phyloP scores from a whole-genome alignment of 1,140 invertebrate genomes.

The Cherax destructor region DNA sequence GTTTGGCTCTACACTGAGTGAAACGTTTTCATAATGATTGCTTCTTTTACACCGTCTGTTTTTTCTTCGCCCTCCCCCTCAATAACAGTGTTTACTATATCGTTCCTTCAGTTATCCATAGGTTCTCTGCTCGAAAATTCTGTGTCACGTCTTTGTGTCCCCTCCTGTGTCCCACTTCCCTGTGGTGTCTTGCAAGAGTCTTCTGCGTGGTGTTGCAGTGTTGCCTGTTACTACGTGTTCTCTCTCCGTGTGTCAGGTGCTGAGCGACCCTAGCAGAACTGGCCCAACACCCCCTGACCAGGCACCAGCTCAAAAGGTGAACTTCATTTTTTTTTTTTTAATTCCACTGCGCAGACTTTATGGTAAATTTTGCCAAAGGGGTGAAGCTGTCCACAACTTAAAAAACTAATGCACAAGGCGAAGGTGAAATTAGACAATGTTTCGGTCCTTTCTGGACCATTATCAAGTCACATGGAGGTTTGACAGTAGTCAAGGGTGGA shows the following conservation, averaged over 20 bases:
- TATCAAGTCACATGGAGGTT: too few species aligned
- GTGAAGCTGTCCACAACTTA: not conserved
- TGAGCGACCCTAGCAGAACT: constrained; percentile 37
- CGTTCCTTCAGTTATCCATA: not conserved
- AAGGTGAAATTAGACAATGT: too few species aligned
- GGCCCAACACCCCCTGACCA: constrained; percentile 32
- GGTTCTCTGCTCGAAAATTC: not conserved
- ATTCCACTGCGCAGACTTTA: not conserved
- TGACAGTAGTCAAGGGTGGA: too few species aligned
- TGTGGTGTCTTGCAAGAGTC: constrained; percentile 2
- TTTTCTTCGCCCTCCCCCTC: not conserved
- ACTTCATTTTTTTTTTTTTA: not conserved
- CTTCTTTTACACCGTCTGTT: too few species aligned
- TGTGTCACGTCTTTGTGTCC: not conserved
- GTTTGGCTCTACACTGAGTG: too few species aligned
- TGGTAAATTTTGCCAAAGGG: not conserved
- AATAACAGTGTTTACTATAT: not conserved
- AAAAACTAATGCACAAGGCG: too few species aligned
- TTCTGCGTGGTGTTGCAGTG: constrained; percentile 19
- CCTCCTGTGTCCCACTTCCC: not conserved
- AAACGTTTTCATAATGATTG: too few species aligned
- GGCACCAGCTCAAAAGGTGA: constrained; percentile 30
- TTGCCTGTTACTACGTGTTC: constrained; percentile 38
- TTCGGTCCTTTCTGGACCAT: too few species aligned
- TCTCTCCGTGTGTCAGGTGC: constrained; percentile 52